Evolutionary conservation across 2,113 vertebrate species (phyloP).

Genomic region (Thymallus thymallus): DNA sequence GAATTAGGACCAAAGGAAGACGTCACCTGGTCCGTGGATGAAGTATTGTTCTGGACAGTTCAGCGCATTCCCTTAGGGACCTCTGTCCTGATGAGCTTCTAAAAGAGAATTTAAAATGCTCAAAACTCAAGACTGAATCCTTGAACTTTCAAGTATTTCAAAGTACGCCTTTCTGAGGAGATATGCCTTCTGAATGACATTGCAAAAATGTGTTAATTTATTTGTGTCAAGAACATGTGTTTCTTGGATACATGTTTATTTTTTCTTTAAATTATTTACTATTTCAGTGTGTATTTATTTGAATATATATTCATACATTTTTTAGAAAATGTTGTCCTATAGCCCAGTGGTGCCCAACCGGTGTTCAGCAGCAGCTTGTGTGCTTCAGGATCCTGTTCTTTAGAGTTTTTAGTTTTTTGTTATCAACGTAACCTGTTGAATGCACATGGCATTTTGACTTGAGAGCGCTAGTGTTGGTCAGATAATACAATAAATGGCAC

Average conservation of each 20-base stretch:
- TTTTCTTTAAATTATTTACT: slow-evolving; percentile 86
- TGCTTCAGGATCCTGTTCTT: no score
- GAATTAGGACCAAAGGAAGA: slow-evolving; percentile 71
- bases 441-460: no score
- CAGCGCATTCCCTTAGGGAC: slow-evolving; percentile 23
- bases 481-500: no score
- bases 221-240: slow-evolving; percentile 61
- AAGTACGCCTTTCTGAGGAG: slow-evolving; percentile 44
- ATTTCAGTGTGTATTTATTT: slow-evolving; percentile 91
- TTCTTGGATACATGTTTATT: slow-evolving; percentile 53
- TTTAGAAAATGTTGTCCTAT: slow-evolving; percentile 32
- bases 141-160: slow-evolving; percentile 61
- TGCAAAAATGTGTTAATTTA: slow-evolving; percentile 69
- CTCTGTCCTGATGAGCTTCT: slow-evolving; percentile 23
- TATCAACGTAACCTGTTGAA: no score
- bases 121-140: slow-evolving; percentile 64
- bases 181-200: slow-evolving; percentile 43
- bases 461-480: no score
- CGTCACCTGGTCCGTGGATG: slow-evolving; percentile 65
- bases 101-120: slow-evolving; percentile 43
- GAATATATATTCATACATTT: slow-evolving; percentile 76
- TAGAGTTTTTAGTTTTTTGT: no score
- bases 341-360: no score
- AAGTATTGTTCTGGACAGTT: slow-evolving; percentile 59
- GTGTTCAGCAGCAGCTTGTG: no score